A percentile compares a stretch with the other conserved stretches of the same genome.
phyloP scores from a whole-genome alignment of 2,113 vertebrate genomes.

The Equus quagga region DNA sequence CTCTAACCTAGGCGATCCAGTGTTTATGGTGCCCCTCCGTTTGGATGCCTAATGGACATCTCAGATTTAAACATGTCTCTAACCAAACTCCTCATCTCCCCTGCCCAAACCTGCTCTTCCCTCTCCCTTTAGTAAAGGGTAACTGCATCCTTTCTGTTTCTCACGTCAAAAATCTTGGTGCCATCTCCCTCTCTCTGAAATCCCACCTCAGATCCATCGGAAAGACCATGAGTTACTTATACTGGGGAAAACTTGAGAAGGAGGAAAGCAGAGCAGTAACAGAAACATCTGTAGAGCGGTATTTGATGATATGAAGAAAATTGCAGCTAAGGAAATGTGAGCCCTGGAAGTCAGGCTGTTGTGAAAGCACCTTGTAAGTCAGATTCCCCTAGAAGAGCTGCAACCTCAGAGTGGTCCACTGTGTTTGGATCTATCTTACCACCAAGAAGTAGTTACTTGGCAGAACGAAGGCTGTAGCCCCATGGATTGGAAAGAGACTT shows the following conservation, averaged over 20 bases:
- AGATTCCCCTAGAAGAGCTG: background rate
- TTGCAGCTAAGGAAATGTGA: background rate
- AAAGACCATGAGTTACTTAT: background rate
- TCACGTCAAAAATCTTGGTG: background rate
- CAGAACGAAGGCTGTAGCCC: background rate
- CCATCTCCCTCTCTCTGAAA: background rate
- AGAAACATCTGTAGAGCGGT: background rate
- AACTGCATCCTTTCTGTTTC: background rate
- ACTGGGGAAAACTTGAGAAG: background rate
- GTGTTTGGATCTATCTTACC: background rate
- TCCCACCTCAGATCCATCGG: background rate
- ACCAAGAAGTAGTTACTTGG: background rate
- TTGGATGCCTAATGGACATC: background rate
- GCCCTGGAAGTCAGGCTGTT: too few species aligned
- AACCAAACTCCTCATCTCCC: accelerated
- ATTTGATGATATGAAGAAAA: background rate
- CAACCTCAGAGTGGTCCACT: background rate
- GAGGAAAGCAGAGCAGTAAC: background rate
- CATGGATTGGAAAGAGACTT: background rate
- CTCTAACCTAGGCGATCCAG: background rate
- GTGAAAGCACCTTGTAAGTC: background rate
- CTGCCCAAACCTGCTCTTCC: background rate
- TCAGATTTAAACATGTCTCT: background rate
- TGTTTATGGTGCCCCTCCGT: background rate
- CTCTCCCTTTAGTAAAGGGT: background rate